Base-by-base conservation (phyloP, 1,140 invertebrate genomes). In the Oncopodura yosiiana region DNA sequence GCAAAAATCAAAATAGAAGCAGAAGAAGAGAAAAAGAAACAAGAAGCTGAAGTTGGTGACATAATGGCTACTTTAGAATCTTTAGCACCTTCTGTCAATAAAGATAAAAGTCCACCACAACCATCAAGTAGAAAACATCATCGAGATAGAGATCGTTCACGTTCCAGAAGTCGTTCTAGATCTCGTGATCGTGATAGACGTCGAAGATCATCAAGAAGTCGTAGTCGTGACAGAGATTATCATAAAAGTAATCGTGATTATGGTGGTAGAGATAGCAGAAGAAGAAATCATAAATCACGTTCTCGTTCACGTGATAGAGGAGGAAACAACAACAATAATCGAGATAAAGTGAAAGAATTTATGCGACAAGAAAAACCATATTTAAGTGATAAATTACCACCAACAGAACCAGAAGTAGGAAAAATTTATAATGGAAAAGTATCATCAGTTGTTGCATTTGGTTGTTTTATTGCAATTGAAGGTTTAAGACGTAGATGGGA, bases 381-480 rank as follows among this genome's bases (percentile, higher is more conserved):
- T 64, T 70, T 64, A 68, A 69, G 61, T 56, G 62, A 63, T 26
- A 71, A 76, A 24, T 74, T 79, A 42, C 73, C 66, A 16, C 66
- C 75, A 21, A 61, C 71, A 41, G 75, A 78, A 61, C 75, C 75
- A 39, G 67, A 73, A 57, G 69, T 76, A 23, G 74, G 75, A 37
- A 69, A 72, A 77, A 94, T 98, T 65, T 98, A 97, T 69, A 78
- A 80, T 61, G 95, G 93, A 0, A 86, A 91, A 73, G 89, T 99
- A 0, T 88, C 88, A 4, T 97, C 93, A 66, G 87, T 98, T 58
- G 90, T 96, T 26, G 81, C 87, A 30, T 99, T 98, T 75, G 96
- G 95, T 2, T 97, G 94, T 71, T 99, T 99, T 74, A 90, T 98
- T 1, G 89, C 94, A 70, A 71, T 99, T 5, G 91, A 96, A 68